A percentile compares a stretch with the other conserved stretches of the same genome.
Evolutionary conservation across 2,888 invertebrate species (phyloP).

Genomic region (Eupeodes latifasciatus): DNA sequence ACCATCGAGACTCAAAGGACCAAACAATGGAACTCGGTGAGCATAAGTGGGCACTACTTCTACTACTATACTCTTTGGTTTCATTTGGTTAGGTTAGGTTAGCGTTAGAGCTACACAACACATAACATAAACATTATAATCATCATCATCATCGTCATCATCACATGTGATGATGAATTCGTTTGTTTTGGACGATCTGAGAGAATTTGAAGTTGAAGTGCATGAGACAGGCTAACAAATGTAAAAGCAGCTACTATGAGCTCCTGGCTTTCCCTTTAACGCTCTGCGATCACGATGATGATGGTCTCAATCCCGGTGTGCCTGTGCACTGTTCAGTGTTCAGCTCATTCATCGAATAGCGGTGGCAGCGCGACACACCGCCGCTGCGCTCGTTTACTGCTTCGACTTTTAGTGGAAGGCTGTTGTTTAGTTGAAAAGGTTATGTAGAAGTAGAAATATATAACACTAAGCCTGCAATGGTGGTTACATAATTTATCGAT

Average conservation of each 20-base stretch:
- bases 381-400: neutral
- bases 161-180: conserved; percentile 74
- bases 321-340: too few relatives aligned
- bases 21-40: conserved; percentile 77
- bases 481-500: conserved; percentile 62
- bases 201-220: conserved; percentile 73
- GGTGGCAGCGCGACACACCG: neutral
- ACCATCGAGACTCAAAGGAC: conserved; percentile 75
- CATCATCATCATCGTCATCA: conserved; percentile 69
- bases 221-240: conserved; percentile 72
- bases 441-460: neutral
- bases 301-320: neutral
- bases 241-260: conserved; percentile 63
- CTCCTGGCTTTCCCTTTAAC: conserved; percentile 25
- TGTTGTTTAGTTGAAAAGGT: conserved; percentile 10
- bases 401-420: neutral
- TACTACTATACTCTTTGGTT: conserved; percentile 31
- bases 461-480: conserved; percentile 27
- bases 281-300: too few relatives aligned
- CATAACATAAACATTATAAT: conserved; percentile 75
- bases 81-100: conserved; percentile 53
- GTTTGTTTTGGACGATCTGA: conserved; percentile 70
- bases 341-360: neutral
- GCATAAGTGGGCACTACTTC: conserved; percentile 73
- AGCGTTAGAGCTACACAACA: conserved; percentile 33